Evolutionary conservation across 2,888 invertebrate species (phyloP), one percentile per base, ranked within the genome.

Genomic region (Drosophila phalerata): DNA sequence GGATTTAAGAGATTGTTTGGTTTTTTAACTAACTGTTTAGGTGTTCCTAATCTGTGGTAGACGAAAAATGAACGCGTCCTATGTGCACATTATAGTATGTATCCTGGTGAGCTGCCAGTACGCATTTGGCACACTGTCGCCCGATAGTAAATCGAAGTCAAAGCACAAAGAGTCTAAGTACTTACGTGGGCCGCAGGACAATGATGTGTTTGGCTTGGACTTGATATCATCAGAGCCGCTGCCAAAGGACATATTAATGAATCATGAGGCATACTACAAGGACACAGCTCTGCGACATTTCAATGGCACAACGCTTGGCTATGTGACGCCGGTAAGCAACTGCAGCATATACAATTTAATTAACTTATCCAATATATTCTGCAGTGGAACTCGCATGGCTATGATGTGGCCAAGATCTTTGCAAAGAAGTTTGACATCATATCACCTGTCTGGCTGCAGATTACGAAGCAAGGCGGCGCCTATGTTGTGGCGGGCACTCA

Each of bases 331-430:
- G 66, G 98, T 97, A 93, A 93, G 94, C 60, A 13, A 28, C 28
- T 17, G 4, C 17, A 42, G 19, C 42, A 32, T 5, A 10, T 10
- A 0, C 19, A 34, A 53, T 19, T 17, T 8, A 11, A 28, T 28
- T 5, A 28, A 8, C 1, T 6, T 8, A 28, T 28, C 4, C 2
- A n/a, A 22, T 53, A 37, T 25, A 1, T 3, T 56, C 73, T 81
- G 22, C 91, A 98, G 98, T 99, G 99, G 99, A 98, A 99, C 91
- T 96, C 94, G 76, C 97, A 97, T 93, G 99, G 99, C 0, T 98
- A 98, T 92, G 97, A 98, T 92, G 94, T 98, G 52, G 97, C 98
- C 0, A 98, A 98, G 93, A 95, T 94, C 61, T 98, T 98, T 94
- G 96, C 95, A 10, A 94, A 95, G 45, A 99, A 99, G 92, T 97